phyloP scores from a whole-genome alignment of 2,113 vertebrate species.

The Andinoacara biseriatus region DNA sequence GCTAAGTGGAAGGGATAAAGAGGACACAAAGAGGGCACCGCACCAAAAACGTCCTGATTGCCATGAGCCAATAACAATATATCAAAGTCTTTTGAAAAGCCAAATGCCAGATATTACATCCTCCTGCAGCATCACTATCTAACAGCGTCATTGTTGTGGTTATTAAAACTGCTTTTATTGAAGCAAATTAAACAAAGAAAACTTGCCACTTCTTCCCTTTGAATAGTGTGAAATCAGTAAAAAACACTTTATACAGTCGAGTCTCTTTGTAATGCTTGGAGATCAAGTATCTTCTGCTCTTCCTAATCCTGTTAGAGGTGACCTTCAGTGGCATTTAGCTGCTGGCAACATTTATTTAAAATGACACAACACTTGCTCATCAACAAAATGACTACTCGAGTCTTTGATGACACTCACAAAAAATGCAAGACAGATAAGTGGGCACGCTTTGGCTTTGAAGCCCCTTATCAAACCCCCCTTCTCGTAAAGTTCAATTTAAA shows the following conservation, averaged over 20 bases:
- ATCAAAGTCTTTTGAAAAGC: background rate
- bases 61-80: background rate
- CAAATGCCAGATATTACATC: background rate
- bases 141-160: background rate
- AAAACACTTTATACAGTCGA: background rate
- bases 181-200: background rate
- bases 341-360: background rate
- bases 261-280: background rate
- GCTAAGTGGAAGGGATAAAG: background rate
- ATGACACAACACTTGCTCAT: slow-evolving; percentile 22
- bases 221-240: background rate
- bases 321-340: slow-evolving; percentile 33
- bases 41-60: background rate
- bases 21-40: background rate
- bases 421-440: background rate
- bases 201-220: background rate
- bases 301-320: background rate
- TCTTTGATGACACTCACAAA: slow-evolving; percentile 6
- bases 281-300: background rate
- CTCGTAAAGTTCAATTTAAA: background rate
- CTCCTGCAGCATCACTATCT: background rate
- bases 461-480: background rate
- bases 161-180: background rate
- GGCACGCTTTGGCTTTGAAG: background rate
- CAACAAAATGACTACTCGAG: background rate